These are phyloP conservation scores for Trididemnum clinides DNA, from an alignment of 23 tunicate genomes.

Conservation along the genomic window DNA sequence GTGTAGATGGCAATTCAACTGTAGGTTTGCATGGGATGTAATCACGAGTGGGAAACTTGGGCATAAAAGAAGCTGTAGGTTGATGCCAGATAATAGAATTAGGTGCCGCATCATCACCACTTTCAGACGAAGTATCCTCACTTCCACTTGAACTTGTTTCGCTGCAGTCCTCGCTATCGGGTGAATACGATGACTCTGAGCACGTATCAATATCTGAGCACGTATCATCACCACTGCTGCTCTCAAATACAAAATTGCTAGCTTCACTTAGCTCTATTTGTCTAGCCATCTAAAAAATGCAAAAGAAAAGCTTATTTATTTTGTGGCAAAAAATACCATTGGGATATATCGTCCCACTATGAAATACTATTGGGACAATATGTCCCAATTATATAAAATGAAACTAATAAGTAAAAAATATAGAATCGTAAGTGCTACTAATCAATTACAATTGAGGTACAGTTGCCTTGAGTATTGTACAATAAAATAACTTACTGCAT, in stretches of 20 bases:
- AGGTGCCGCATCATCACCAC: conserved; percentile 15
- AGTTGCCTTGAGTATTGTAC: conserved; percentile 24
- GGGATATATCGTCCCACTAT: conserved; percentile 4
- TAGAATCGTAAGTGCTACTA: conserved; percentile 11
- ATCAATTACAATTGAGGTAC: conserved; percentile 19
- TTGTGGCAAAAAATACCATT: conserved; percentile 10
- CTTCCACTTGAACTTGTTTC: conserved; percentile 24
- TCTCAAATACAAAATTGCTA: conserved; percentile 9
- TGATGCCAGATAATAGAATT: background rate
- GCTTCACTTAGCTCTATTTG: conserved; percentile 4
- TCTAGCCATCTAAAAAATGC: conserved; percentile 12
- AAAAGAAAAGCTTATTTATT: background rate
- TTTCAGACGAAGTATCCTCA: conserved; percentile 13
- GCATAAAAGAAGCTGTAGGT: conserved; percentile 4
- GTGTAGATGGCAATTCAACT: conserved; percentile 20
- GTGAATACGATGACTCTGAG: conserved; percentile 21
- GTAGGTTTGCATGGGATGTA: background rate
- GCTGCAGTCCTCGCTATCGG: conserved; percentile 21
- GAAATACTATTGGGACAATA: conserved; percentile 18
- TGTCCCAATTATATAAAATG: conserved; percentile 18
- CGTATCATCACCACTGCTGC: conserved; percentile 19
- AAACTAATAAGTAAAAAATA: conserved; percentile 7
- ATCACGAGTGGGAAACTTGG: conserved; percentile 19
- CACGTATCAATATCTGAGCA: too few species aligned
- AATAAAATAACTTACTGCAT: conserved; percentile 17